Evolutionary conservation across 2,797 vertebrate genomes (phyloP), one percentile per base, ranked within the genome.

Genomic region (Ctenopoma kingsleyae): DNA sequence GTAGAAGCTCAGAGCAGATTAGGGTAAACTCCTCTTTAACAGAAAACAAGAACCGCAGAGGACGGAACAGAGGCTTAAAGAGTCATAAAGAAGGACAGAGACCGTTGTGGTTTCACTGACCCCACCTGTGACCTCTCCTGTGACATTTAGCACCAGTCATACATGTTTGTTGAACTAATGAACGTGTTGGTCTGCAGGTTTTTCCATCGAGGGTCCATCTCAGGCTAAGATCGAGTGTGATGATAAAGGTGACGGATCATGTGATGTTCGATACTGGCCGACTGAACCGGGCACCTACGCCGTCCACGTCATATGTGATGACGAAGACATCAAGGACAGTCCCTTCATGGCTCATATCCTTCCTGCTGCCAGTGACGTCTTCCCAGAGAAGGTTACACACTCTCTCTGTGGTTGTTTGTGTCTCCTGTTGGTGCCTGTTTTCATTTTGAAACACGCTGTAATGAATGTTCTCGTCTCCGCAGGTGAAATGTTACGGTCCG

Each of bases 171-270:
- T 27, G 25, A 30, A 30, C 27, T 7, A 36, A 2, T 11, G 2
- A 11, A 36, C 11, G 35, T 36, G 23, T 48, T 8, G 54, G 15
- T 70, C 11, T 47, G 36, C 87, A 98, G 97, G 97, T 6, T 98
- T 98, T 93, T 98, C 97, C 60, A 97, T 99, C 1, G 97, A 99
- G 91, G 97, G 97, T 8, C 97, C 97, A 0, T 98, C 97, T 0
- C 97, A 99, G 84, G 97, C 97, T 1, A 97, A 95, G 91, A 98
- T 99, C 0, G 97, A 99, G 87, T 99, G 97, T 1, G 97, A 98
- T 0, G 97, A 99, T 82, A 95, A 95, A 67, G 97, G 97, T 0
- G 97, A 98, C 0, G 97, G 97, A 11, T 98, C 97, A 0, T 99
- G 97, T 1, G 97, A 98, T 0, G 97, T 99, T 38, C 95, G 96